Base-by-base conservation (phyloP, 1,140 invertebrate species). In the Ceratosolen fusciceps region DNA sequence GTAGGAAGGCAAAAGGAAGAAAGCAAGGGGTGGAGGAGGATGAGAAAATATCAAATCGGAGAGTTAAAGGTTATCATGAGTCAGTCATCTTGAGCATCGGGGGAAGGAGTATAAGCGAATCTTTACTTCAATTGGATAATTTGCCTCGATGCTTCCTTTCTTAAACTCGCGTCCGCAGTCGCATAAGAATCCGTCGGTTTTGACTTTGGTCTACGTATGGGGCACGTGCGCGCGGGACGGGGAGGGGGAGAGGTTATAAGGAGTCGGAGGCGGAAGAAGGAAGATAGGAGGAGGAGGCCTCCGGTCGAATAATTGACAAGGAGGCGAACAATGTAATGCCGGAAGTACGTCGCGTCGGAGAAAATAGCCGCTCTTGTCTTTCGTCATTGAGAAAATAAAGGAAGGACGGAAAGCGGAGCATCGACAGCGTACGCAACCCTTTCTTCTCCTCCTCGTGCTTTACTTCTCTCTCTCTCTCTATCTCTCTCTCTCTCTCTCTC, bases 301-400 rank as follows among this genome's bases (percentile, higher is more conserved):
- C 29, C 65, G 31, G 43, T 34, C 49, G 75, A 70, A 70, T 70
- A 77, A 77, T 77, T 77, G 75, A 77, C 75, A 58, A 56, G 65
- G 16, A 75, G 62, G 47, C 26, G 74, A 67, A 76, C 73, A 76
- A 76, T 76, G 58, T 67, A 47, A 47, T 78, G 68, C 76, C 76
- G 76, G 76, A 78, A 78, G 60, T 43, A 31, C 8, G 47, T 9
- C 74, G 14, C 62, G 47, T 24, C 34, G 65, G 1, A 77, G 65
- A 70, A 70, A 77, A 70, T 70, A 56, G 67, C 34, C 31, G 16
- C 34, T 70, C 34, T n/a, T 77, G 34, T 68, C 75, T 68, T 67
- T 71, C 52, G 68, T 71, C 67, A 72, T 78, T 78, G 67, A 49
- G 54, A 72, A 78, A 78, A 78, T 78, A 78, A 72, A 71, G 52